phyloP scores from a whole-genome alignment of 1,140 invertebrate species.

The Schlechtendalia chinensis region DNA sequence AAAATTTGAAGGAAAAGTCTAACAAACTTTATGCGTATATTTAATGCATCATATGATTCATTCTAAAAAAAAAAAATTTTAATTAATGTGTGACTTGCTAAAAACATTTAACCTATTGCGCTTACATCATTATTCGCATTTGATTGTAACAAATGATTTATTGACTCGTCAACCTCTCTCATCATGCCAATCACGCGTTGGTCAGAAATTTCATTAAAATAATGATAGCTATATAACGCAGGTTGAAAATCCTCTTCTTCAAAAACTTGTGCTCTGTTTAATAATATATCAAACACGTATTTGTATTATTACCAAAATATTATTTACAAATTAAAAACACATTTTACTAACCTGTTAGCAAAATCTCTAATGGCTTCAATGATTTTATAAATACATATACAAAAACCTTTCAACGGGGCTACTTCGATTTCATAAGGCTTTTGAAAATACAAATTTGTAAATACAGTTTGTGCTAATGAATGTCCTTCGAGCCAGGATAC shows the following conservation, averaged over 20 bases:
- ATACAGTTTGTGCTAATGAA: slow-evolving; percentile 94
- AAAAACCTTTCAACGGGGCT: slow-evolving; percentile 80
- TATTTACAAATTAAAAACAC: slow-evolving; percentile 3
- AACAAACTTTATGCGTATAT: slow-evolving; percentile 79
- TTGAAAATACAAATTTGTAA: slow-evolving; percentile 94
- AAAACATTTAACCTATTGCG: background rate
- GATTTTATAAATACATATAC: slow-evolving; percentile 83
- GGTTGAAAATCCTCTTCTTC: slow-evolving; percentile 96
- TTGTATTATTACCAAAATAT: background rate
- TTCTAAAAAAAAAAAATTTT: slow-evolving; percentile 56
- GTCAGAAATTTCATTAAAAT: slow-evolving; percentile 81
- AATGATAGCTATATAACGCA: slow-evolving; percentile 86
- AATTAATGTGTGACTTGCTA: background rate
- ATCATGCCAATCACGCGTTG: slow-evolving; percentile 77
- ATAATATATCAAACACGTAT: background rate
- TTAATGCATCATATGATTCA: slow-evolving; percentile 67
- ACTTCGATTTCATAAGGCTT: slow-evolving; percentile 83
- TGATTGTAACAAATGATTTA: slow-evolving; percentile 56
- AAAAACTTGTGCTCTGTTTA: slow-evolving; percentile 69
- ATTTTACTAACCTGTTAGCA: slow-evolving; percentile 67
- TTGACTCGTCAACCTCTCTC: slow-evolving; percentile 88
- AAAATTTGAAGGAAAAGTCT: slow-evolving; percentile 81
- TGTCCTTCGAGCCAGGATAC: slow-evolving; percentile 94
- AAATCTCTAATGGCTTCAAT: slow-evolving; percentile 88
- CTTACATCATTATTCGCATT: slow-evolving; percentile 19